Base-by-base conservation (phyloP, 2,888 invertebrate species). In the Plutella xylostella region DNA sequence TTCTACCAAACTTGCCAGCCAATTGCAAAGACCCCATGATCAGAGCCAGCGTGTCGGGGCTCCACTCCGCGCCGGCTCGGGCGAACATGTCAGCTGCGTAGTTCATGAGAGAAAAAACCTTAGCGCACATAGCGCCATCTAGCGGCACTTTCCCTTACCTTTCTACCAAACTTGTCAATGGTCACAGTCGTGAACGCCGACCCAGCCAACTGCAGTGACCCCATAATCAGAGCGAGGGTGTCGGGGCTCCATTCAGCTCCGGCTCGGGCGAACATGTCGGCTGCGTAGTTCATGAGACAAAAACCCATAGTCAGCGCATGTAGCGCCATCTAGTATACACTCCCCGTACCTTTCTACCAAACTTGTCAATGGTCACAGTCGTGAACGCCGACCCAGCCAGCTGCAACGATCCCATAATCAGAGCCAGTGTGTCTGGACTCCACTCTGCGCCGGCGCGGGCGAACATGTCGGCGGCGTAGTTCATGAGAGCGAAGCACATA, bases 191-290 rank as follows among this genome's bases (percentile, higher is more conserved):
- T 74, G 39, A 72, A 69, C 56, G 69, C 68, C 0, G 75, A 69
- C 0, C 76, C 76, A 3, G 67, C 68, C 11, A 76, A 51, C 34
- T 75, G 75, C 31, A 74, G 45, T 0, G 70, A 63, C 0, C 72
- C 76, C 42, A 76, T 61, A 28, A 72, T 57, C n/a, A 76, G 57
- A 0, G 76, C 69, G 21, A 75, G 54, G 4, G 61, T 63, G 59
- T 76, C 68, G 19, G 75, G 69, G 51, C 84, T 86, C 86, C 85
- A 86, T 61, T 73, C 65, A 53, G 82, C 78, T 68, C 86, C 86
- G 51, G 85, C 68, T 12, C 72, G 57, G 4, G 50, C 30, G 64
- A 85, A 84, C 52, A 79, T 70, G 45, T 73, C 68, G 0, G 73
- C 64, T 2, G 75, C 77, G 55, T 74, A 77, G 61, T 74, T 72